Base-by-base conservation (phyloP, 2,888 invertebrate genomes). In the Gandaritis pyraliata region DNA sequence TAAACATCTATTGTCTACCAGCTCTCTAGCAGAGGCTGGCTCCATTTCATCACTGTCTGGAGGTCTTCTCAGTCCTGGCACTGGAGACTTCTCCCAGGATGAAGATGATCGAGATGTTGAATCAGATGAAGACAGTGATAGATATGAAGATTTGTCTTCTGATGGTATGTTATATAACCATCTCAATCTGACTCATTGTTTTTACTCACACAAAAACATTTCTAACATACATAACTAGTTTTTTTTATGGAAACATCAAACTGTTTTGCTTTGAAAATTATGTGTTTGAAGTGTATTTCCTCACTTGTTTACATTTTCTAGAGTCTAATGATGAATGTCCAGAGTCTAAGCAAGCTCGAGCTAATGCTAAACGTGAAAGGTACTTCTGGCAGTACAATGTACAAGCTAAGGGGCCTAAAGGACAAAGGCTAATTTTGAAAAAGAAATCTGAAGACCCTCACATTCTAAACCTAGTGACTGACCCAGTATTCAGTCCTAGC, bases 381-480 rank as follows among this genome's bases (percentile, higher is more conserved):
- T 98, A 94, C 88, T 99, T 99, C 85, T 99, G 99, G 99, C 99
- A 99, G 85, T 99, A 99, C 86, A 99, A 99, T 92, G 98, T 98
- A 0, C 99, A 99, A 89, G 97, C 98, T 1, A 98, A 99, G 89
- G 98, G 99, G 1, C 98, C 99, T 5, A 98, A 99, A 90, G 98
- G 98, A 45, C 97, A 98, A 85, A 93, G 98, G 67, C 92, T 98
- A 65, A 95, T 97, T 50, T 93, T 97, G 74, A 96, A 97, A 85
- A 95, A 96, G 52, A 96, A 97, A 79, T 94, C 96, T 43, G 96
- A 96, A 79, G 98, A 99, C 91, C 98, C 99, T 8, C 98, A 99
- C 88, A 94, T 97, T 46, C 92, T 98, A 65, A 96, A 97, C 80
- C 96, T 96, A 83, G 95, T 98, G 54, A 97, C 98, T 51, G 99